Percentiles rank a stretch among this genome's conserved stretches.
These are phyloP conservation scores for Podarcis lilfordi DNA, from an alignment of 2,797 vertebrate species.

Conservation along the genomic window DNA sequence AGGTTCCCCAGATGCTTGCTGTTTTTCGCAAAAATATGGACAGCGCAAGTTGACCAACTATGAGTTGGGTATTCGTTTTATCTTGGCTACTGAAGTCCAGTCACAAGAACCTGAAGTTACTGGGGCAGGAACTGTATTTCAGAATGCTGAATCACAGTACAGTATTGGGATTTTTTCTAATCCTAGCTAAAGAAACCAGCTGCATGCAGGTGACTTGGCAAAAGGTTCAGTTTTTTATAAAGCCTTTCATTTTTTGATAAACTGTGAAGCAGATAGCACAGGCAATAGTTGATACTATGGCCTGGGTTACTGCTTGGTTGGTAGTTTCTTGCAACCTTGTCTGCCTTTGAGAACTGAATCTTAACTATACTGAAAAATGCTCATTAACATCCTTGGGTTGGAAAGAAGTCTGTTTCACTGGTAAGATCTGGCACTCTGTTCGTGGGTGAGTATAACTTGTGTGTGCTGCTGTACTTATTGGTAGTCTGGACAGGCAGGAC, in stretches of 20 bases:
- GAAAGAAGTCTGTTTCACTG: background rate
- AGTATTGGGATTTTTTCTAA: background rate
- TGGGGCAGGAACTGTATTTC: background rate
- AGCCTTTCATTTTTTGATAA: background rate
- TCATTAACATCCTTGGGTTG: background rate
- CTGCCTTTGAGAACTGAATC: background rate
- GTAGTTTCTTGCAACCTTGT: background rate
- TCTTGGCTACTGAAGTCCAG: background rate
- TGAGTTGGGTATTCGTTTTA: background rate
- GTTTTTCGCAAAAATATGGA: background rate
- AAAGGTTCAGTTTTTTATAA: background rate
- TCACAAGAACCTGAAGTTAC: background rate
- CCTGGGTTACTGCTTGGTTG: background rate
- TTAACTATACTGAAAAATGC: background rate
- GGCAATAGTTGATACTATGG: background rate
- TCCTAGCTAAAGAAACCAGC: background rate
- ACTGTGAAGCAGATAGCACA: background rate
- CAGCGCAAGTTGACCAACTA: background rate
- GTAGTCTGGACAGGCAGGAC: background rate
- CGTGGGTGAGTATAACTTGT: background rate
- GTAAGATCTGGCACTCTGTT: background rate
- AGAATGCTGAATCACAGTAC: background rate
- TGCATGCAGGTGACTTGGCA: background rate
- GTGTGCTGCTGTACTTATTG: background rate
- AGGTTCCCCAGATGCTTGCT: background rate